Evolutionary conservation across 2,113 vertebrate species (phyloP), one percentile per base, ranked within the genome.

Genomic region (Tauraco erythrolophus): DNA sequence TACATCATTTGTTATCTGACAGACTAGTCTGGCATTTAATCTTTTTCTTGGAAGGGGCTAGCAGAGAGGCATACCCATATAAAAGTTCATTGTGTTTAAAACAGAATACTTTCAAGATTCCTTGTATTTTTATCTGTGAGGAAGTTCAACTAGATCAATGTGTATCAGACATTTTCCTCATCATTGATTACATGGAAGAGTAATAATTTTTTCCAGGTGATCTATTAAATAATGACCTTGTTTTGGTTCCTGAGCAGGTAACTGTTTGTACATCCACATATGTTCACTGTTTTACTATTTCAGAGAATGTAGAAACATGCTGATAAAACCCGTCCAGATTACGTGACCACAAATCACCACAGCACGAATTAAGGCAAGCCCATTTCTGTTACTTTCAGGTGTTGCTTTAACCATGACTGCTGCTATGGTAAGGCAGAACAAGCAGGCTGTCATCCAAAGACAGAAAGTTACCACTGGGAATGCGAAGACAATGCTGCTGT

Each of bases 321-420:
- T 45, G 46, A 11, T 68, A 82, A 58, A 69, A 31, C 3, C 10
- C 45, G 61, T 23, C 6, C 31, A 48, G 33, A 45, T 3, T 37
- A 31, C 2, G 13, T 37, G 65, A 17, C 30, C 50, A 24, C 35
- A 62, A 39, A 27, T 62, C 11, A 70, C 18, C 10, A 19, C 9
- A 28, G 22, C 3, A 14, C 11, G 48, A 58, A 60, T 9, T 62
- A 78, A 76, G 53, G 27, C 30, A 48, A 79, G 6, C 39, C 30
- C 35, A 3, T 45, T 89, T 64, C 53, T 64, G 11, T 68, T 41
- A 4, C 45, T 83, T 41, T 7, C 84, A 98, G 98, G 98, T 98
- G 98, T 91, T 98, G 98, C 62, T 94, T 94, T 11, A 45, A 21
- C 8, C 98, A 98, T 0, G 98, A 98, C 89, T 98, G 98, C 87